These are phyloP conservation scores for Drosophila melanosoma DNA, from an alignment of 2,888 invertebrate species.

Conservation along the genomic window DNA sequence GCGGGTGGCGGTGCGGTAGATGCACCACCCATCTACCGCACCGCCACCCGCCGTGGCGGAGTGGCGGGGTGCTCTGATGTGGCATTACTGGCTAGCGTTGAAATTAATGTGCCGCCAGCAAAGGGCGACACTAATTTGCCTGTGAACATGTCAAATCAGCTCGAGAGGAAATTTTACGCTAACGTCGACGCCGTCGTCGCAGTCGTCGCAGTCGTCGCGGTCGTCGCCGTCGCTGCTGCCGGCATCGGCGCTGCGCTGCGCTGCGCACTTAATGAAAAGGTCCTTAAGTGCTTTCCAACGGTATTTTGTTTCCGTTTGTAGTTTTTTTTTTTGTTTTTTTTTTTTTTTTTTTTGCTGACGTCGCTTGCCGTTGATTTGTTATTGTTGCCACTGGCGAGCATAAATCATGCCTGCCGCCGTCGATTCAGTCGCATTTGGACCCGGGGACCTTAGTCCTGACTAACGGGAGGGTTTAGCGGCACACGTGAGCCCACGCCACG, in stretches of 20 bases:
- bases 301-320: slow-evolving; percentile 84
- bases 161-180: slow-evolving; percentile 77
- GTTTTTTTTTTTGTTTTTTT: slow-evolving; percentile 42
- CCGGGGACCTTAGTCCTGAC: neutral
- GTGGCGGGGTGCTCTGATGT: slow-evolving; percentile 12
- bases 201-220: neutral
- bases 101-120: slow-evolving; percentile 75
- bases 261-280: slow-evolving; percentile 81
- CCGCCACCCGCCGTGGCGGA: too few relatives aligned
- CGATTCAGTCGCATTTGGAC: slow-evolving; percentile 2
- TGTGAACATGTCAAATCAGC: slow-evolving; percentile 82
- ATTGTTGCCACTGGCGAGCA: slow-evolving; percentile 74
- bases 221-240: neutral
- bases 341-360: slow-evolving; percentile 32
- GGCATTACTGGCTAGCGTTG: slow-evolving; percentile 50
- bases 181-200: slow-evolving; percentile 13
- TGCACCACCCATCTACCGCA: too few relatives aligned
- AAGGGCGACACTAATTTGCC: slow-evolving; percentile 79
- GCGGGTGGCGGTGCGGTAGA: slow-evolving; percentile 5
- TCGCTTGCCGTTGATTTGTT: slow-evolving; percentile 73
- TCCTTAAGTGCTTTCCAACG: slow-evolving; percentile 83
- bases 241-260: slow-evolving; percentile 20
- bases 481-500: slow-evolving; percentile 68
- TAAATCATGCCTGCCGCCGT: slow-evolving; percentile 76
- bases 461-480: slow-evolving; percentile 22